Base-by-base conservation (phyloP, 2,113 vertebrate genomes). In the Lepisosteus osseus region DNA sequence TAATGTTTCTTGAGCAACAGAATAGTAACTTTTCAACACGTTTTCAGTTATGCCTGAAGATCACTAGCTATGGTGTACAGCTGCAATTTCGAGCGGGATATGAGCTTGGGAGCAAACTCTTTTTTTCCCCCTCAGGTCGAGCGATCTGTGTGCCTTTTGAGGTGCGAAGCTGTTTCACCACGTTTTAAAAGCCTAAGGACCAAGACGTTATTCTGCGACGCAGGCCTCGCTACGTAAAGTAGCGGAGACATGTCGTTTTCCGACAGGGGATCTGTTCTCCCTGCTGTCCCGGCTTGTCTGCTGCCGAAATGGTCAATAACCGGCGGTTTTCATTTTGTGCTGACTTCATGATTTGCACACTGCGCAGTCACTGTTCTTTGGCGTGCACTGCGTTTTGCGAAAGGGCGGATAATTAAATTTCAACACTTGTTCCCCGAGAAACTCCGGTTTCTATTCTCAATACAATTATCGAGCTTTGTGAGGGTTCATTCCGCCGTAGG, bases 321-420 rank as follows among this genome's bases (percentile, higher is more conserved):
- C 72, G 68, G 64, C 79, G 79, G 75, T 79, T 83, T 77, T 75
- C 84, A 79, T 84, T 29, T 82, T 84, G 74, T 86, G 71, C 77
- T 76, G 79, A 86, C 84, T 86, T 82, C 88, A 82, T 51, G 81
- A 83, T 86, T 86, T 86, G 79, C 81, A 84, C 76, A 67, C 80
- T 79, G 72, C 65, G 61, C 77, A 70, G 74, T 75, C 75, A 80
- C 81, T 79, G 80, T 85, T 29, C 5, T 51, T 5, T 51, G 47
- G 47, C 77, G 73, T 80, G 76, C 77, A 79, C 78, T 84, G 85
- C 85, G 88, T 90, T 87, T 87, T 51, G 85, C 79, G 82, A 81
- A 85, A 85, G 84, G 84, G 78, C 80, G 78, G 81, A 87, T 89
- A 88, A 92, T 92, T 90, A 84, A 79, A 89, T 90, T 87, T 88